phyloP scores from a whole-genome alignment of 1,140 invertebrate species.

The Coptotermes formosanus region DNA sequence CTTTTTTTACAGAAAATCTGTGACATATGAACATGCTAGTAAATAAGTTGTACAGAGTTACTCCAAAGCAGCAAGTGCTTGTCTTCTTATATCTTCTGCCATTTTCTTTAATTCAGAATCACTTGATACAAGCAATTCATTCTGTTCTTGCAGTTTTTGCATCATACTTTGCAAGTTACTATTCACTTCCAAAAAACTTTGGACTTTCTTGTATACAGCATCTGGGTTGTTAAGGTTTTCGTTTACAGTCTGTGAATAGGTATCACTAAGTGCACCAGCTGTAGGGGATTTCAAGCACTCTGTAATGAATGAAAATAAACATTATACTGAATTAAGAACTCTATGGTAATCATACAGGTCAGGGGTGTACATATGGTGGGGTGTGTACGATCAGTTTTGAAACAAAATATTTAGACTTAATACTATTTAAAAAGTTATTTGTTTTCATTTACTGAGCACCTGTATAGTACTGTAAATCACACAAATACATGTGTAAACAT shows the following conservation, averaged over 20 bases:
- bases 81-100: constrained; percentile 32
- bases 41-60: neutral
- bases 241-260: neutral
- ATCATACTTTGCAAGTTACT: constrained; percentile 22
- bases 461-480: too few species aligned
- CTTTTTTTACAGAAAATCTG: too few species aligned
- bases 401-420: too few species aligned
- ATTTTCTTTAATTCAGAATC: constrained; percentile 22
- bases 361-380: too few species aligned
- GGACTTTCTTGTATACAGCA: constrained; percentile 22
- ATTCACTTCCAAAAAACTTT: constrained; percentile 31
- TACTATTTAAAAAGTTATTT: too few species aligned
- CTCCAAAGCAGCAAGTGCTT: constrained; percentile 25
- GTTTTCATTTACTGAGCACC: too few species aligned
- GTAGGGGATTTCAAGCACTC: neutral
- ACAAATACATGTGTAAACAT: too few species aligned
- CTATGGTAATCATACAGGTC: too few species aligned
- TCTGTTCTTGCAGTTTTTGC: constrained; percentile 15
- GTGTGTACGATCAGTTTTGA: too few species aligned
- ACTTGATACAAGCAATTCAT: constrained; percentile 3
- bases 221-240: constrained; percentile 1
- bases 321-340: too few species aligned
- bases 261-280: neutral
- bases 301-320: neutral
- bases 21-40: neutral